Percentiles rank a stretch among this genome's conserved stretches.
These are phyloP conservation scores for Fratercula arctica DNA, from an alignment of 2,797 vertebrate genomes.

Conservation along the genomic window DNA sequence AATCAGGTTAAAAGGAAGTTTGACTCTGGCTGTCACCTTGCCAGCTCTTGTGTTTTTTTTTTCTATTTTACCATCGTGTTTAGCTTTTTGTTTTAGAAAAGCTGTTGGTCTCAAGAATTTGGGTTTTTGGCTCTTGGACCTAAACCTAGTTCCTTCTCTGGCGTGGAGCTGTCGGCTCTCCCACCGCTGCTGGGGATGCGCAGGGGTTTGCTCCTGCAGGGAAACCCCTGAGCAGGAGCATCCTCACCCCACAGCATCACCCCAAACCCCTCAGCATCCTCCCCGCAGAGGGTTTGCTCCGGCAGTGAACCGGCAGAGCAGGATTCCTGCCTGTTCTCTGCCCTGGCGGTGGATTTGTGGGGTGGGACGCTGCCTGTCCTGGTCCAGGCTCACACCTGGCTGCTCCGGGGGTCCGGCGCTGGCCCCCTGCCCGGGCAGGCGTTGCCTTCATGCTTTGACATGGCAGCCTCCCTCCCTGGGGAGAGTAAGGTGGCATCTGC, in stretches of 20 bases:
- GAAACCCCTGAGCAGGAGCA: neutral
- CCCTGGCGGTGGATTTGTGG: neutral
- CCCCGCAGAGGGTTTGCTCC: fast-evolving
- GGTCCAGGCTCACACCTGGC: neutral
- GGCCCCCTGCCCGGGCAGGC: neutral
- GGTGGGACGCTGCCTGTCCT: fast-evolving
- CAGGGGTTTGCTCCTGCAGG: fast-evolving
- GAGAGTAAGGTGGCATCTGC: fast-evolving
- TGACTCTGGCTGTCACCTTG: neutral
- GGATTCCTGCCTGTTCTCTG: conserved; percentile 21
- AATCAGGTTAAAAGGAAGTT: conserved; percentile 51
- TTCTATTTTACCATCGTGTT: neutral
- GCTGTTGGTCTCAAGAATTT: neutral
- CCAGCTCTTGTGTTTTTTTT: neutral
- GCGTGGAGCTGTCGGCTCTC: neutral
- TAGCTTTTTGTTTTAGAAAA: neutral
- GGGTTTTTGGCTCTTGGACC: neutral
- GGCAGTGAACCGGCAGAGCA: neutral
- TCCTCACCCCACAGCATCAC: neutral
- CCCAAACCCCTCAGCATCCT: neutral
- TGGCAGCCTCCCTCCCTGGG: neutral
- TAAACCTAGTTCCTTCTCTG: neutral
- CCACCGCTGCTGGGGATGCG: fast-evolving
- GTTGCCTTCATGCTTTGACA: neutral
- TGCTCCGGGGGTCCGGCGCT: fast-evolving